Evolutionary conservation across 1,140 invertebrate species (phyloP), one percentile per base, ranked within the genome.

Genomic region (Euura lappo): DNA sequence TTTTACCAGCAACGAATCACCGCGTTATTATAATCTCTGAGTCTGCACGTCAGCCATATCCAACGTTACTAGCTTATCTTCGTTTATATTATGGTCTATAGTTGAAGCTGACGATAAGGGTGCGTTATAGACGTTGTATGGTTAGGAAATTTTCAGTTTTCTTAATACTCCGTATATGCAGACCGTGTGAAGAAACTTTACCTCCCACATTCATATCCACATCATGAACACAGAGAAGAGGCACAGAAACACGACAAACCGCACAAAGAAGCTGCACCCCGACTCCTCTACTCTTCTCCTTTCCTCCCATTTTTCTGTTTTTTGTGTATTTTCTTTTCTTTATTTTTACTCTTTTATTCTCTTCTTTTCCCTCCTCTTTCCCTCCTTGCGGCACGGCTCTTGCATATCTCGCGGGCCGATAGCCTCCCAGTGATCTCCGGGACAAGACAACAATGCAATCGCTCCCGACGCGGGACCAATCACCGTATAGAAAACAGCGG

Each of bases 381-480:
- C 28, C 28, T 28, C 28, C 28, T 28, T 72, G 11, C 51, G 13
- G 10, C 51, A n/a, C 51, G 13, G 13, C 51, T 60, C 51, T 60
- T 11, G 51, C 51, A 71, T 77, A 77, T 77, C 74, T 51, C 60
- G 78, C 79, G 79, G 84, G 81, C 85, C 80, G 84, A 86, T 87
- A 87, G 83, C 85, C 85, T 86, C 85, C 76, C 79, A 76, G 80
- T 87, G 85, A 86, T 86, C 86, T 86, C 83, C 85, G 78, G 85
- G 85, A 87, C 86, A 87, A 87, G 86, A 87, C 86, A 86, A 87
- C 86, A 87, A 87, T 87, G 83, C 83, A 86, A 86, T 87, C 85
- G 79, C 77, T 79, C 44, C 72, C 78, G 80, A 77, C 80, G 78
- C 44, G 70, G 47, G 8, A 44, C 44, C 68, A 44, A 66, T 60